phyloP scores from a whole-genome alignment of 2,888 invertebrate species.

The Petrophora chlorosata region DNA sequence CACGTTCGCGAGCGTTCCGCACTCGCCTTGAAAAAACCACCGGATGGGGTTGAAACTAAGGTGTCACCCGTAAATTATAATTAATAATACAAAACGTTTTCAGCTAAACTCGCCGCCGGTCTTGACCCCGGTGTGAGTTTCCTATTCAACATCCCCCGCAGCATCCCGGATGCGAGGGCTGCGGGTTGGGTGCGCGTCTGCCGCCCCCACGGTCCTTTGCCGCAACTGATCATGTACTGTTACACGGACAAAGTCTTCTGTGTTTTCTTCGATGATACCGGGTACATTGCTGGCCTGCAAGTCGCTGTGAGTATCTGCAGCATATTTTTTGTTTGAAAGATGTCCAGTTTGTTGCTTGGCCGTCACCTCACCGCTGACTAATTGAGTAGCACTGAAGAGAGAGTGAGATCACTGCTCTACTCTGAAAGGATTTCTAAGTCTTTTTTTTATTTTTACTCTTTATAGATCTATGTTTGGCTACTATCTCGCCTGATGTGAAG shows the following conservation, averaged over 20 bases:
- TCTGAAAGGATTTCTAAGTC: no score
- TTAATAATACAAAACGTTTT: not conserved
- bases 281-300: conserved; percentile 56
- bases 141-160: conserved; percentile 40
- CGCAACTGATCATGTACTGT: conserved; percentile 54
- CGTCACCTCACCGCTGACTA: no score
- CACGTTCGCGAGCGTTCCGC: no score
- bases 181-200: conserved; percentile 42
- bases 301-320: conserved; percentile 52
- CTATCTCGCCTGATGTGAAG: no score
- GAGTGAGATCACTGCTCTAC: no score
- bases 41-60: no score
- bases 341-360: no score
- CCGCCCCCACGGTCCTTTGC: conserved; percentile 38
- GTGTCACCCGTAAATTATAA: no score
- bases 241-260: conserved; percentile 49
- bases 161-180: conserved; percentile 36
- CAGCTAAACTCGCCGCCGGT: conserved; percentile 29
- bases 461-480: not conserved
- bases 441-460: not conserved
- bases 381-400: no score
- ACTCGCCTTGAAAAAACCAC: no score
- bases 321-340: not conserved
- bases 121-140: conserved; percentile 26
- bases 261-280: conserved; percentile 48